phyloP scores from a whole-genome alignment of 2,797 vertebrate species.

The Poecilia velifera region DNA sequence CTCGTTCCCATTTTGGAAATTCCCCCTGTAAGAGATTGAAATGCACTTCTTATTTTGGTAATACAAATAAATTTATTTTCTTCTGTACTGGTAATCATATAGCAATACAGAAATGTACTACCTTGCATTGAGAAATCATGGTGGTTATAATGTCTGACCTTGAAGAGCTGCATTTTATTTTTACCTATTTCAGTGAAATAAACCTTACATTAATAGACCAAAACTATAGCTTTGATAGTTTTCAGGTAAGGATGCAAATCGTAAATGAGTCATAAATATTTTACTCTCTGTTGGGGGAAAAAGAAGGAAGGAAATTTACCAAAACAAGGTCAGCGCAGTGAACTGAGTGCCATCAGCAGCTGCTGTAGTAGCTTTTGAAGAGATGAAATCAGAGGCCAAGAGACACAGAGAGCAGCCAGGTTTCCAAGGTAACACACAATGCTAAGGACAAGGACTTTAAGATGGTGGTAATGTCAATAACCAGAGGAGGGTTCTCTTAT shows the following conservation, averaged over 20 bases:
- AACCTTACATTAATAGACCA: slow-evolving; percentile 7
- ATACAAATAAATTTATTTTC: slow-evolving; percentile 14
- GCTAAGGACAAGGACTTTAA: slow-evolving; percentile 38
- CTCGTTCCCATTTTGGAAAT: neutral
- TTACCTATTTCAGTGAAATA: slow-evolving; percentile 41
- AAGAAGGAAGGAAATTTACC: neutral
- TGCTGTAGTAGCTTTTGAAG: slow-evolving; percentile 20
- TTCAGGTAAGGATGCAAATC: slow-evolving; percentile 9
- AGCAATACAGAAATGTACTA: slow-evolving; percentile 53
- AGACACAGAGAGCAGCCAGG: slow-evolving; percentile 37
- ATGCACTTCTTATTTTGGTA: neutral
- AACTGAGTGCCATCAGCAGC: slow-evolving; percentile 30
- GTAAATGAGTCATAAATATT: slow-evolving; percentile 14
- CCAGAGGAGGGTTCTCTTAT: slow-evolving; percentile 26
- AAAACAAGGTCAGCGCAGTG: slow-evolving; percentile 19
- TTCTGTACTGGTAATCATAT: slow-evolving; percentile 32
- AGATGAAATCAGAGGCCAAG: slow-evolving; percentile 58
- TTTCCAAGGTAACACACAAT: slow-evolving; percentile 72
- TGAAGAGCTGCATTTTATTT: slow-evolving; percentile 40
- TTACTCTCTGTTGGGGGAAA: slow-evolving; percentile 22
- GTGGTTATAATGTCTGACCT: slow-evolving; percentile 40
- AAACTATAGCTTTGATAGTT: slow-evolving; percentile 26
- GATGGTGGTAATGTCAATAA: slow-evolving; percentile 40
- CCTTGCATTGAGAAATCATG: slow-evolving; percentile 27
- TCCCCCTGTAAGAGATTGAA: neutral